phyloP scores from a whole-genome alignment of 2,888 invertebrate species.

The Agriopis aurantiaria region DNA sequence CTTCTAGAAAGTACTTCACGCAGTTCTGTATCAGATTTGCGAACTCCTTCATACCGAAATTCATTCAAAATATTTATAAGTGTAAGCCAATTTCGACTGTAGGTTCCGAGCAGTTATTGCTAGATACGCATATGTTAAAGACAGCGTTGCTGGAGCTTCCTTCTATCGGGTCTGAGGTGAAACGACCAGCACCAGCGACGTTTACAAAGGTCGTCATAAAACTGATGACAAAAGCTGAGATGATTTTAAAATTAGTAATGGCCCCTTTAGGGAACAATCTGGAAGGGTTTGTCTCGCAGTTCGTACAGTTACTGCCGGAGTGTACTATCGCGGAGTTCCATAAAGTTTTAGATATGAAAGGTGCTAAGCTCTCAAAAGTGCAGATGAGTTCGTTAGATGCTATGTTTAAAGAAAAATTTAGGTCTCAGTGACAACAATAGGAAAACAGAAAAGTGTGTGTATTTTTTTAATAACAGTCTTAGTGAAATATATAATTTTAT shows the following conservation, averaged over 20 bases:
- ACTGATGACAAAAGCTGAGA: conserved; percentile 98
- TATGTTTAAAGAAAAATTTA: conserved; percentile 61
- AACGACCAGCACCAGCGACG: conserved; percentile 95
- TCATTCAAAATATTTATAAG: conserved; percentile 95
- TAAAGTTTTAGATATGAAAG: conserved; percentile 98
- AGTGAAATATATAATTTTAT: no score
- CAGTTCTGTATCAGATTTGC: conserved; percentile 99
- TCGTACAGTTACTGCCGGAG: conserved; percentile 95
- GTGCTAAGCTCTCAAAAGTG: conserved; percentile 80
- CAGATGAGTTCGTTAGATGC: conserved; percentile 68
- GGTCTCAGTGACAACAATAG: conserved; percentile 1
- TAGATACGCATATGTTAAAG: conserved; percentile 98
- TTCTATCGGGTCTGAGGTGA: conserved; percentile 95
- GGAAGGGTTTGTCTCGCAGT: conserved; percentile 95
- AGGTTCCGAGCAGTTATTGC: conserved; percentile 97
- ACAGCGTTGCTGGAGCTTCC: conserved; percentile 98
- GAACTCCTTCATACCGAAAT: conserved; percentile 97
- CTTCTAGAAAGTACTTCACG: conserved; percentile 98
- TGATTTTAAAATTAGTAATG: conserved; percentile 99
- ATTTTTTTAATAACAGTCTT: no score
- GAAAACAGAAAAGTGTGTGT: background rate
- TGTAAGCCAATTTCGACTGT: conserved; percentile 95
- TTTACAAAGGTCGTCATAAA: conserved; percentile 93
- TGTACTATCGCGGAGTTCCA: conserved; percentile 96
- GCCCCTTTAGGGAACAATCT: conserved; percentile 91